Evolutionary conservation across 2,888 invertebrate genomes (phyloP).

Genomic region (Neria commutata): DNA sequence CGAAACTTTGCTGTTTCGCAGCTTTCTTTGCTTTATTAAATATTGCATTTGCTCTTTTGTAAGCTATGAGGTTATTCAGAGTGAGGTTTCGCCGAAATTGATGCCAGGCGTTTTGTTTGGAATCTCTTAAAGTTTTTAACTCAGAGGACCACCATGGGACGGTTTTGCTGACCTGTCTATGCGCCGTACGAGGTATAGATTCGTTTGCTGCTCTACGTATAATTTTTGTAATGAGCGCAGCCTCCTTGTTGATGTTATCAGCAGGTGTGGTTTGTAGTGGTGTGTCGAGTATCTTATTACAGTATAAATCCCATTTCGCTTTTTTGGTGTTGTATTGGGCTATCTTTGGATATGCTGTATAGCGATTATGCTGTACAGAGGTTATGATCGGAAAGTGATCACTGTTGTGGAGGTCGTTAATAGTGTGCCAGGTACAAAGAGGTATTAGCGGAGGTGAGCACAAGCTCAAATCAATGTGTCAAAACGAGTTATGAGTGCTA

Average conservation of each 20-base stretch:
- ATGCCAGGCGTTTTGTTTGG: not conserved
- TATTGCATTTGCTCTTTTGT: not conserved
- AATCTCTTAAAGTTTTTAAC: not conserved
- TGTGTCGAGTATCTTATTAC: not conserved
- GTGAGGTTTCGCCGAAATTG: not conserved
- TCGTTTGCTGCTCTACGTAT: not conserved
- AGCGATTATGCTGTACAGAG: not conserved
- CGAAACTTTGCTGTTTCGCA: too few species aligned
- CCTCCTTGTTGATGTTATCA: not conserved
- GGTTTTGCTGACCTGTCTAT: not conserved
- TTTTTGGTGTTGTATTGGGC: not conserved
- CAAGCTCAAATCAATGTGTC: conserved; percentile 29
- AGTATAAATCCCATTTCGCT: not conserved
- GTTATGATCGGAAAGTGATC: conserved; percentile 24
- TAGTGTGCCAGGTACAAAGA: conserved; percentile 15
- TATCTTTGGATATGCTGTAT: too few species aligned
- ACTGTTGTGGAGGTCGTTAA: conserved; percentile 13
- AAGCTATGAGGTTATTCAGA: not conserved
- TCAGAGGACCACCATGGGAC: not conserved
- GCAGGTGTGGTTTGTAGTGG: not conserved
- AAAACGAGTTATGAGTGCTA: conserved; percentile 26
- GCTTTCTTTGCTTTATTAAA: not conserved
- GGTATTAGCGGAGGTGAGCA: conserved; percentile 14
- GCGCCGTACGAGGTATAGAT: not conserved
- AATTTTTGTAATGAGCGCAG: not conserved